Percentiles rank a stretch among this genome's conserved stretches.
Evolutionary conservation across 1,140 invertebrate species (phyloP).

Genomic region (Idris sp.): DNA sequence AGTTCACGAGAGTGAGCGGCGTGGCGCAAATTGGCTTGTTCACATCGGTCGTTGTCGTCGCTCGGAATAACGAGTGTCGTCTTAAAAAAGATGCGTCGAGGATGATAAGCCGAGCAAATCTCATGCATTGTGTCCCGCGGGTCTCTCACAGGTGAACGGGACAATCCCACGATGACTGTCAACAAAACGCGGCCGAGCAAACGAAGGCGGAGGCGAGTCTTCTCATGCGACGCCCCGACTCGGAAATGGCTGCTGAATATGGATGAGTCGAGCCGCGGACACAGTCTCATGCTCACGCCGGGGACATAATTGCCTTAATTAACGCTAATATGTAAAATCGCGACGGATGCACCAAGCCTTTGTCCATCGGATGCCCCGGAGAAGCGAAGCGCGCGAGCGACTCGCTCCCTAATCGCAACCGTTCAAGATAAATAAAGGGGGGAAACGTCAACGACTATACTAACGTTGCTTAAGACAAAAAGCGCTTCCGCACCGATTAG

Average conservation of each 20-base stretch:
- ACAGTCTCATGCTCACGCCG: slow-evolving; percentile 76
- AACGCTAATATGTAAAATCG: slow-evolving; percentile 78
- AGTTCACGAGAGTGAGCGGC: slow-evolving; percentile 46
- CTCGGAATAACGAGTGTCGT: slow-evolving; percentile 44
- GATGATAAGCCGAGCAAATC: slow-evolving; percentile 55
- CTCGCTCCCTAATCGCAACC: not conserved
- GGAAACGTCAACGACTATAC: slow-evolving; percentile 58
- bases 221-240: slow-evolving; percentile 63
- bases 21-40: slow-evolving; percentile 62
- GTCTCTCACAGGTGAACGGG: slow-evolving; percentile 65
- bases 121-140: slow-evolving; percentile 61
- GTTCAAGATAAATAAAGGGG: slow-evolving; percentile 23
- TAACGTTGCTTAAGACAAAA: slow-evolving; percentile 39
- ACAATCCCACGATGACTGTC: slow-evolving; percentile 72
- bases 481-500: slow-evolving; percentile 39
- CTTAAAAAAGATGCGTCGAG: slow-evolving; percentile 38
- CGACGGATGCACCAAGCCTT: slow-evolving; percentile 71
- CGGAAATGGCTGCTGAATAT: slow-evolving; percentile 77
- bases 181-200: slow-evolving; percentile 65
- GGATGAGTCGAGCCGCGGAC: slow-evolving; percentile 75
- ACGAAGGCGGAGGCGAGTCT: slow-evolving; percentile 55
- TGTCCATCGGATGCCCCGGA: slow-evolving; percentile 52
- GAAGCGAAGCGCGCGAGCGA: slow-evolving; percentile 23
- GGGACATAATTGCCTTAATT: slow-evolving; percentile 79
- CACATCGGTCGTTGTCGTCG: slow-evolving; percentile 40